Evolutionary conservation across 53 echinoderm and acorn worm genomes (phyloP).

Genomic region (Antedon mediterranea): DNA sequence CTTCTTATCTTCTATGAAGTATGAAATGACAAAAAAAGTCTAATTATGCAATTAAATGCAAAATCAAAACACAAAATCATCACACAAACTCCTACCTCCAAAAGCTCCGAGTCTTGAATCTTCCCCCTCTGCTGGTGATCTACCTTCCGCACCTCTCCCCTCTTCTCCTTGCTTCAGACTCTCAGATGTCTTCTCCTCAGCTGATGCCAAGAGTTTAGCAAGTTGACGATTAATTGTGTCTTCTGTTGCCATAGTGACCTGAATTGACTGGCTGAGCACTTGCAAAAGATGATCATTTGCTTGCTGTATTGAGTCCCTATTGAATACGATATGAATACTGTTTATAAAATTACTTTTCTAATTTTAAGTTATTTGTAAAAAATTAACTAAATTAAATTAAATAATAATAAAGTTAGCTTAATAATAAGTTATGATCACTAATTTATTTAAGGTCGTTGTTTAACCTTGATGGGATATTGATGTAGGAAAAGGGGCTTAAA

Average conservation of each 20-base stretch:
- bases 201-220: not conserved
- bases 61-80: too few species aligned
- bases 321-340: not conserved
- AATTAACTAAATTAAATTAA: too few species aligned
- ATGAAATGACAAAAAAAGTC: too few species aligned
- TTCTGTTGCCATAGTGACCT: slow-evolving; percentile 68
- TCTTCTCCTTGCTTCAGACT: slow-evolving; percentile 14
- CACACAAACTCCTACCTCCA: not conserved
- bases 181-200: not conserved
- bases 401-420: too few species aligned
- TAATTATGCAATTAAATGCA: too few species aligned
- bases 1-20: too few species aligned
- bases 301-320: slow-evolving; percentile 55
- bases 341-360: too few species aligned
- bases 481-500: too few species aligned
- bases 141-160: slow-evolving; percentile 1
- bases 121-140: not conserved
- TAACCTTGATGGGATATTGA: too few species aligned
- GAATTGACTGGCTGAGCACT: slow-evolving; percentile 61
- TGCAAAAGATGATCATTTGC: slow-evolving; percentile 65
- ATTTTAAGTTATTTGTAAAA: too few species aligned
- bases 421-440: too few species aligned
- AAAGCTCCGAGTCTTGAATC: not conserved
- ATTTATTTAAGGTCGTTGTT: too few species aligned
- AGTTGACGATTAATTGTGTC: slow-evolving; percentile 71